Conservation (phyloP, 2,113 vertebrate species). For the Hemichromis elongatus region DNA sequence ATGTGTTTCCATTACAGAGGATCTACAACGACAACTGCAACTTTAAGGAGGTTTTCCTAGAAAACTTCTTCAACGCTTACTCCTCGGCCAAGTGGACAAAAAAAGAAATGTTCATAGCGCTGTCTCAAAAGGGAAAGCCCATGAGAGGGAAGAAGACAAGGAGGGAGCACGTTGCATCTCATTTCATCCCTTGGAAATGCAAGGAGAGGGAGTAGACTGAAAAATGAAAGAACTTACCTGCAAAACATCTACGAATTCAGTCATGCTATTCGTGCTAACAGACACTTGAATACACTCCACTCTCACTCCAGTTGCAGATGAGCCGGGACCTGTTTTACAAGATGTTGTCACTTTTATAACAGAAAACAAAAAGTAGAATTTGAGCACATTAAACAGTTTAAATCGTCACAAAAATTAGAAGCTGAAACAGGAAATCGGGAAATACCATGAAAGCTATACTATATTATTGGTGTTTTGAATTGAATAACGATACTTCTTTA, state of each 20-base stretch:
- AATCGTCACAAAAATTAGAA: background rate
- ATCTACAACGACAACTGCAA: constrained; percentile 94
- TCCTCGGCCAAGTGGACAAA: constrained; percentile 91
- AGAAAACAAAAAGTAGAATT: background rate
- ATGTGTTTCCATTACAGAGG: constrained; percentile 76
- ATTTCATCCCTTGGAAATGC: constrained; percentile 91
- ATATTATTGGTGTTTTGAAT: constrained; percentile 36
- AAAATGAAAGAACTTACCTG: background rate
- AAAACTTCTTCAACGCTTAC: constrained; percentile 96
- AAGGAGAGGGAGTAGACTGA: constrained; percentile 65
- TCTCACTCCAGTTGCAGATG: constrained; percentile 4
- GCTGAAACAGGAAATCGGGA: background rate
- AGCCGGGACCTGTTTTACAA: background rate
- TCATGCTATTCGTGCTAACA: constrained; percentile 25
- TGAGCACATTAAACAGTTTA: background rate
- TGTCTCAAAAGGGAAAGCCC: constrained; percentile 88
- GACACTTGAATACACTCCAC: constrained; percentile 32
- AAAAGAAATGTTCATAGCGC: constrained; percentile 91
- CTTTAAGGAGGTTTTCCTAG: constrained; percentile 95
- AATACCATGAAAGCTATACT: background rate
- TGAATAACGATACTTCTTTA: constrained; percentile 35
- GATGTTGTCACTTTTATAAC: background rate
- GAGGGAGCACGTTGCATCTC: constrained; percentile 87
- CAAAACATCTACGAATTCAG: background rate
- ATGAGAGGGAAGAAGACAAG: constrained; percentile 90